Conservation (phyloP, 2,113 vertebrate genomes). For the Pseudopipra pipra region DNA sequence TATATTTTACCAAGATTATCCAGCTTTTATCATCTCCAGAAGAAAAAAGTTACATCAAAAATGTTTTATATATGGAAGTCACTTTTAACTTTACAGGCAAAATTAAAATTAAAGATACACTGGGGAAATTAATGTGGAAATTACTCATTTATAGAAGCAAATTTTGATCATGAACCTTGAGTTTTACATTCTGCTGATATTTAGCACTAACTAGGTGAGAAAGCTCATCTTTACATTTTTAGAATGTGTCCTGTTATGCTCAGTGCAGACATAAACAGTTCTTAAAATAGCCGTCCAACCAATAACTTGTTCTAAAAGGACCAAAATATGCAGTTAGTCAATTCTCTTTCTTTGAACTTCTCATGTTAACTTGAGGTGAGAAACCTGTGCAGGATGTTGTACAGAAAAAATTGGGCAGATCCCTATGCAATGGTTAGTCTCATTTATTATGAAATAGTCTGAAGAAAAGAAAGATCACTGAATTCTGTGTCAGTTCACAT, state of each 20-base stretch:
- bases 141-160: not conserved
- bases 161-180: not conserved
- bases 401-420: not conserved
- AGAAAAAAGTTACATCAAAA: not conserved
- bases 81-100: not conserved
- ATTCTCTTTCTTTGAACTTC: not conserved
- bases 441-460: not conserved
- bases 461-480: not conserved
- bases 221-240: not conserved
- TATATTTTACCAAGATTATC: not conserved
- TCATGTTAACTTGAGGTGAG: not conserved
- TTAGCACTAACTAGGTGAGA: not conserved
- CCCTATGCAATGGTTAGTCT: not conserved
- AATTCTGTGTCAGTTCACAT: not conserved
- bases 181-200: not conserved
- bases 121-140: not conserved
- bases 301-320: not conserved
- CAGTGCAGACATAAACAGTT: not conserved
- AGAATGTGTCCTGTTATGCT: not conserved
- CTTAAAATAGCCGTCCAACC: not conserved
- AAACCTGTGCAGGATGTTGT: rapidly evolving
- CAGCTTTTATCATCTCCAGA: not conserved
- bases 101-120: not conserved
- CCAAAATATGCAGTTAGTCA: not conserved
- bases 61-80: not conserved